phyloP scores from a whole-genome alignment of 2,797 vertebrate species.

The Onychomys torridus region DNA sequence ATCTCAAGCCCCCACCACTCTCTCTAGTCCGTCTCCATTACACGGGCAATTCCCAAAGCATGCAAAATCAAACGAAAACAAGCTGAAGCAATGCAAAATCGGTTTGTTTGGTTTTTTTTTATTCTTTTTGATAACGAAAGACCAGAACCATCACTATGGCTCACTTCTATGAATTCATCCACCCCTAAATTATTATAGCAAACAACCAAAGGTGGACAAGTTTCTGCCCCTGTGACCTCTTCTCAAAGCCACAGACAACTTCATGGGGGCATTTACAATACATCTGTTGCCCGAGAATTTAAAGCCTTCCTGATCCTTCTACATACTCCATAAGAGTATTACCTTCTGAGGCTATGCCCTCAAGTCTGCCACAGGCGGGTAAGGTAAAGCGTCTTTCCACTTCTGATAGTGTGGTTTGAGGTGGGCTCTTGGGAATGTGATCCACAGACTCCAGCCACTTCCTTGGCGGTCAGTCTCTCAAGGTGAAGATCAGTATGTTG shows the following conservation, averaged over 20 bases:
- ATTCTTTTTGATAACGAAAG: conserved; percentile 32
- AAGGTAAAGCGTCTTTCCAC: conserved; percentile 13
- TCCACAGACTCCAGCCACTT: not conserved
- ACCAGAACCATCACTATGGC: not conserved
- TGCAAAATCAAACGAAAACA: conserved; percentile 40
- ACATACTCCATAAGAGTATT: not conserved
- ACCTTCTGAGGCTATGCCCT: not conserved
- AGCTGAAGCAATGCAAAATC: not conserved
- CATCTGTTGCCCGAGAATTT: conserved; percentile 11
- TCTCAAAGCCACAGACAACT: not conserved
- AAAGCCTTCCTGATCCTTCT: conserved; percentile 46
- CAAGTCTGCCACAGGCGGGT: not conserved
- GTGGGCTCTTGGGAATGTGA: not conserved
- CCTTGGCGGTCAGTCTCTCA: not conserved
- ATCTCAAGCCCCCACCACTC: not conserved
- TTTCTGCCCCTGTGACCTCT: not conserved
- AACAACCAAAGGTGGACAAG: not conserved
- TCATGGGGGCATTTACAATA: not conserved
- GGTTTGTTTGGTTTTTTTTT: not conserved
- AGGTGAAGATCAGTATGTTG: not conserved
- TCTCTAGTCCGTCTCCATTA: not conserved
- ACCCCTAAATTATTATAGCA: not conserved
- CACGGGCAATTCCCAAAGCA: not conserved
- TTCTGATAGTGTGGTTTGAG: not conserved
- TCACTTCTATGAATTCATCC: conserved; percentile 9